Evolutionary conservation across 2,888 invertebrate species (phyloP).

Genomic region (Bruchidius siliquastri): DNA sequence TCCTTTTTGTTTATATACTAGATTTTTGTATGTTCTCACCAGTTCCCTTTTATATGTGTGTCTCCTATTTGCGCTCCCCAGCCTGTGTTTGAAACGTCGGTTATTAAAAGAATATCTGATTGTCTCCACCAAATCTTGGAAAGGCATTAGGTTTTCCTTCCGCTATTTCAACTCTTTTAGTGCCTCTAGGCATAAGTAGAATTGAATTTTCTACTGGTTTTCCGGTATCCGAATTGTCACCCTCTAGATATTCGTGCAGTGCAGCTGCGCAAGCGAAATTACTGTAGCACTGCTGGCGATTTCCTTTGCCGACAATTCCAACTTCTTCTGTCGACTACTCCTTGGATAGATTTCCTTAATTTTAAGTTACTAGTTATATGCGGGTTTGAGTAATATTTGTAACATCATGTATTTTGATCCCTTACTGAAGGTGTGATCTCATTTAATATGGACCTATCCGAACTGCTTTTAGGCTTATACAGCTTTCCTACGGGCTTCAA

Average conservation of each 20-base stretch:
- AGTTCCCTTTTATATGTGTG: constrained; percentile 3
- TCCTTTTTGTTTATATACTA: constrained; percentile 23
- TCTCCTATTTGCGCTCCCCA: constrained; percentile 18
- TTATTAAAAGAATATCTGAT: constrained; percentile 13
- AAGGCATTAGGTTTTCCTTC: no score
- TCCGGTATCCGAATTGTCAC: not conserved
- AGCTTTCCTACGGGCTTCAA: no score
- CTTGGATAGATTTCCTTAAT: not conserved
- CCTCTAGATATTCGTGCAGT: not conserved
- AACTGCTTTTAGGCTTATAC: no score
- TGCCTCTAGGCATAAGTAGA: no score
- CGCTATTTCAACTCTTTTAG: no score
- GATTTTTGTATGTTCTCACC: constrained; percentile 9
- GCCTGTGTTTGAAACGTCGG: constrained; percentile 18
- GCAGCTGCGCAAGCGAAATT: not conserved
- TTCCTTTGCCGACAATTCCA: not conserved
- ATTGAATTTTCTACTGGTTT: no score
- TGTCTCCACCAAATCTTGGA: not conserved
- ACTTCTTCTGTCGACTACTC: not conserved
- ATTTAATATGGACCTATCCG: no score
- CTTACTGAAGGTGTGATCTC: no score
- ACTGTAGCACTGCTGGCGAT: not conserved
- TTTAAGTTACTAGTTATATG: no score
- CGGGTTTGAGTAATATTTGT: no score
- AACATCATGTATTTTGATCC: no score